Percentiles rank a stretch among this genome's conserved stretches.
phyloP scores from a whole-genome alignment of 1,140 invertebrate species.

The Cydia strobilella region DNA sequence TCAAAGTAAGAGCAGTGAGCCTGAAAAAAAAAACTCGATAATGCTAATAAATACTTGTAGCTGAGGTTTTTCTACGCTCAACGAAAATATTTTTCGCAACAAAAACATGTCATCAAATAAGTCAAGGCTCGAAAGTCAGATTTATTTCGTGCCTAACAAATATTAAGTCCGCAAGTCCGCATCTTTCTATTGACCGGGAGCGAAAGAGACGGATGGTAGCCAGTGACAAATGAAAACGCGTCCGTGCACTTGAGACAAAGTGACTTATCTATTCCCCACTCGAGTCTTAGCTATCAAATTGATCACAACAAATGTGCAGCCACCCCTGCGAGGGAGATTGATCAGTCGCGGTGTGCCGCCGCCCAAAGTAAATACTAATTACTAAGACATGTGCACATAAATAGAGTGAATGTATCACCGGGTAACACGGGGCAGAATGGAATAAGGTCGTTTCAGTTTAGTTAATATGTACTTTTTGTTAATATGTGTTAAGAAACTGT shows the following conservation, averaged over 20 bases:
- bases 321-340: slow-evolving; percentile 48
- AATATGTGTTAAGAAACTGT: no score
- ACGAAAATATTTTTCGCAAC: no score
- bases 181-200: neutral
- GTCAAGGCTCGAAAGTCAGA: no score
- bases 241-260: neutral
- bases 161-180: no score
- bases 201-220: neutral
- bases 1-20: no score
- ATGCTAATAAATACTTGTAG: neutral
- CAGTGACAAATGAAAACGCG: neutral
- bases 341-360: slow-evolving; percentile 57
- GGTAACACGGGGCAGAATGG: neutral
- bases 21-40: neutral
- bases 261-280: neutral
- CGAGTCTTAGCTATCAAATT: slow-evolving; percentile 15
- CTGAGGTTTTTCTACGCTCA: no score
- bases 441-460: neutral
- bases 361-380: slow-evolving; percentile 67
- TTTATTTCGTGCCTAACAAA: no score
- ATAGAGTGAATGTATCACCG: slow-evolving; percentile 58
- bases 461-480: neutral
- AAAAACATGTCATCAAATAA: no score
- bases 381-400: slow-evolving; percentile 64
- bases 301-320: slow-evolving; percentile 33